These are phyloP conservation scores for Notothenia rossii DNA, from an alignment of 2,113 vertebrate genomes.

Conservation along the genomic window DNA sequence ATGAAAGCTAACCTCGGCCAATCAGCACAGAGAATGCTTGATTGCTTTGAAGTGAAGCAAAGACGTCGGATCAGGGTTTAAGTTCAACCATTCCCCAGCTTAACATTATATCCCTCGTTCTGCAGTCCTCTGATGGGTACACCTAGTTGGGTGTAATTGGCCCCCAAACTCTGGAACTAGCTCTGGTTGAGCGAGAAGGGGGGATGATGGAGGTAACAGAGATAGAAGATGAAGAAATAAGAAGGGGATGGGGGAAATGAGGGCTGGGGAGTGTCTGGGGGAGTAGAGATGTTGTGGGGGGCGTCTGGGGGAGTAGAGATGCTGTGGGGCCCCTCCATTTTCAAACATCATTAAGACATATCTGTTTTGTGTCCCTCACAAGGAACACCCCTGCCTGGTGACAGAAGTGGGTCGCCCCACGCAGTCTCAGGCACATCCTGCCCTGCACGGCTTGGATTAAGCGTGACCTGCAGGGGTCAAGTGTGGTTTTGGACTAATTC, in stretches of 20 bases:
- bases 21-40: conserved; percentile 68
- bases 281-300: conserved; percentile 27
- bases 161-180: conserved; percentile 67
- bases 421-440: conserved; percentile 78
- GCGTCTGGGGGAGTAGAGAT: conserved; percentile 27
- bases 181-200: conserved; percentile 39
- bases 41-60: conserved; percentile 83
- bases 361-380: conserved; percentile 77
- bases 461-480: conserved; percentile 79
- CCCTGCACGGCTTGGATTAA: conserved; percentile 74
- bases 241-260: neutral
- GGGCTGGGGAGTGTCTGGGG: conserved; percentile 23
- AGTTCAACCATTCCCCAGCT: conserved; percentile 76
- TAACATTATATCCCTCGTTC: conserved; percentile 78
- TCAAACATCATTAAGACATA: conserved; percentile 76
- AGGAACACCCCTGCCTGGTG: conserved; percentile 61
- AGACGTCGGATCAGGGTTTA: conserved; percentile 73
- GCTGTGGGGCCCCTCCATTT: conserved; percentile 62
- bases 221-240: conserved; percentile 22
- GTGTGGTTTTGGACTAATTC: conserved; percentile 81
- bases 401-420: conserved; percentile 75
- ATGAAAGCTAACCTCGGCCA: conserved; percentile 62
- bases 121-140: conserved; percentile 80
- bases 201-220: conserved; percentile 10
- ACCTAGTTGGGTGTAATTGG: conserved; percentile 77